A percentile compares a stretch with the other conserved stretches of the same genome.
phyloP scores from a whole-genome alignment of 2,888 invertebrate species.

The Eumacrocentrus americanus region DNA sequence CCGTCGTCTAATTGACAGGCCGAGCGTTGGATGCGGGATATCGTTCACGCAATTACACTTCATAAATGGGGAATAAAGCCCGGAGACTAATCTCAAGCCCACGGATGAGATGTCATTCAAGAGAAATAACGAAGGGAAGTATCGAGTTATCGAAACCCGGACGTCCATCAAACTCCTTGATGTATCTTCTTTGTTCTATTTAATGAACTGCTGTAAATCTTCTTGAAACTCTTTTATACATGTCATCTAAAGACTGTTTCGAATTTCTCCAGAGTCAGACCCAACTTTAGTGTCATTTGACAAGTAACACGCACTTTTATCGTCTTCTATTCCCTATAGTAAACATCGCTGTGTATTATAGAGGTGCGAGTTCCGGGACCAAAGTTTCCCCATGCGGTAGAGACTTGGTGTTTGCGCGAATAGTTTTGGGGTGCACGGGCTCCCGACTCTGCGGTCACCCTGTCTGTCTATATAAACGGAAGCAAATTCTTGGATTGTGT shows the following conservation, averaged over 20 bases:
- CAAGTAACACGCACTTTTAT: no score
- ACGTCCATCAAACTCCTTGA: slow-evolving; percentile 4
- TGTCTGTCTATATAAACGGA: neutral
- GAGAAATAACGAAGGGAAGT: neutral
- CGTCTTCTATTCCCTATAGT: no score
- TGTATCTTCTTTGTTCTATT: no score
- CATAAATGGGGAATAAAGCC: slow-evolving; percentile 35
- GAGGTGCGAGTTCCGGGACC: slow-evolving; percentile 34
- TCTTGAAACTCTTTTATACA: no score
- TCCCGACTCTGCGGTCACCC: slow-evolving; percentile 31
- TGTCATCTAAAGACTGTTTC: no score
- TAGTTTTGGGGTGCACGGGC: slow-evolving; percentile 49
- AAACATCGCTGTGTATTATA: slow-evolving; percentile 3
- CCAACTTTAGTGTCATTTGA: no score
- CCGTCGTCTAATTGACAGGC: slow-evolving; percentile 38
- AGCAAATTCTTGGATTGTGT: neutral
- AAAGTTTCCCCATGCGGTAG: slow-evolving; percentile 45
- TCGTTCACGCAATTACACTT: slow-evolving; percentile 38
- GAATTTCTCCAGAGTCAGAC: no score
- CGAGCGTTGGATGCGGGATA: slow-evolving; percentile 27
- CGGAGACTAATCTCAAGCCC: slow-evolving; percentile 19
- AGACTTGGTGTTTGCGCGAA: slow-evolving; percentile 52
- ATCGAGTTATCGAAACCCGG: slow-evolving; percentile 20
- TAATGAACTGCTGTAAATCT: no score
- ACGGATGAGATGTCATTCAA: slow-evolving; percentile 10